Percentiles rank a stretch among this genome's conserved stretches.
Evolutionary conservation across 2,888 invertebrate species (phyloP).

Genomic region (Sphaerophoria rueppellii): DNA sequence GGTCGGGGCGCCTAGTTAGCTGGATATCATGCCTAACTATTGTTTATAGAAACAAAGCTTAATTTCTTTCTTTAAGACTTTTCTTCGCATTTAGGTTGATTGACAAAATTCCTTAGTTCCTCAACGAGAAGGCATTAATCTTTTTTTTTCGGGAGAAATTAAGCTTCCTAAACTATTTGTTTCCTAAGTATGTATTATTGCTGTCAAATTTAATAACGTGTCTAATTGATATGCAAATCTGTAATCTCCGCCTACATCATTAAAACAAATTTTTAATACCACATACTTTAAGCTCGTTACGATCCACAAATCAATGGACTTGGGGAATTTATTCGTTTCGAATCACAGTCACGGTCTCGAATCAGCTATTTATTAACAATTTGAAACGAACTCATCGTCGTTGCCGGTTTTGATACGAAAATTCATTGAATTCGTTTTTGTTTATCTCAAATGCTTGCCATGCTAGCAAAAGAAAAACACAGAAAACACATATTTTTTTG

Average conservation of each 20-base stretch:
- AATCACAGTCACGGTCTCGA: constrained; percentile 32
- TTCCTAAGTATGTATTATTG: neutral
- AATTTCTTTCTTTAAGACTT: no score
- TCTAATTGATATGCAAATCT: constrained; percentile 26
- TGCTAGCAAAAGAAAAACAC: neutral
- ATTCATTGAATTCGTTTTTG: neutral
- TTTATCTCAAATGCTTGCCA: constrained; percentile 2
- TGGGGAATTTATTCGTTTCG: neutral
- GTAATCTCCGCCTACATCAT: constrained; percentile 5
- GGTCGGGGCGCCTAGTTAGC: no score
- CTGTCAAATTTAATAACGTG: constrained; percentile 31
- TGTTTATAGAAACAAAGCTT: no score
- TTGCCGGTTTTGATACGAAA: constrained; percentile 8
- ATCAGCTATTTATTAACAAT: constrained; percentile 19
- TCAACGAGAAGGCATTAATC: no score
- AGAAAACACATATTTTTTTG: neutral
- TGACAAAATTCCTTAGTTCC: no score
- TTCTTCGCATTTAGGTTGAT: no score
- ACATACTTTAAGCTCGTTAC: constrained; percentile 29
- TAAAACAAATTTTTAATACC: constrained; percentile 26
- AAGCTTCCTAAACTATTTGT: no score
- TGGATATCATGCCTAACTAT: no score
- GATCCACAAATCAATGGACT: constrained; percentile 32
- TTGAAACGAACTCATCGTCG: constrained; percentile 19
- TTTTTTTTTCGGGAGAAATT: no score